phyloP scores from a whole-genome alignment of 2,888 invertebrate genomes.

The Dryobota labecula region DNA sequence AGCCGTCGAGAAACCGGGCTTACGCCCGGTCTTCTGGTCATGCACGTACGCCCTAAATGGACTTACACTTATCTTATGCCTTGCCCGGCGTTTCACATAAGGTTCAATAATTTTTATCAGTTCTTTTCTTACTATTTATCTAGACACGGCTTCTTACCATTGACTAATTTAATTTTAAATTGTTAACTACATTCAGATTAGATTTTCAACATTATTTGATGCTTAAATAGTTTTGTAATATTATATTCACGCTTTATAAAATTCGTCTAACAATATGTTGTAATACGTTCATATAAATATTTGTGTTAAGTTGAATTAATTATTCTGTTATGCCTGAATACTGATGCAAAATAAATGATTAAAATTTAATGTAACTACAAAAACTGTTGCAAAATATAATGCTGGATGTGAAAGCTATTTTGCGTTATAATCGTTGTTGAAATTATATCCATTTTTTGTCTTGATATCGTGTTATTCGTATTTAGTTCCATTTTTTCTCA shows the following conservation, averaged over 20 bases:
- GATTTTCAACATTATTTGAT: background rate
- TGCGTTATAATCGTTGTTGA: background rate
- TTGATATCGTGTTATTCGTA: background rate
- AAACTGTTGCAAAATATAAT: background rate
- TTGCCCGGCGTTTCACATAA: too few relatives aligned
- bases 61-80: too few relatives aligned
- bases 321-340: conserved; percentile 7
- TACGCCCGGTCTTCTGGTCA: too few relatives aligned
- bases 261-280: background rate
- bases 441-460: background rate
- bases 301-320: conserved; percentile 6
- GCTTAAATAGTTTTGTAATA: too few relatives aligned
- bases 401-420: background rate
- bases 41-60: too few relatives aligned
- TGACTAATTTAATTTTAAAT: background rate
- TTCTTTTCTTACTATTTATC: too few relatives aligned
- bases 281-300: background rate
- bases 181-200: background rate
- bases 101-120: too few relatives aligned
- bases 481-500: background rate
- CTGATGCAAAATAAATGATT: conserved; percentile 1
- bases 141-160: background rate
- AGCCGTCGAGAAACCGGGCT: too few relatives aligned
- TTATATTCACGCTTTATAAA: background rate
- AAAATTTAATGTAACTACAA: background rate